Evolutionary conservation across 2,888 invertebrate species (phyloP).

Genomic region (Punctoribates punctum): DNA sequence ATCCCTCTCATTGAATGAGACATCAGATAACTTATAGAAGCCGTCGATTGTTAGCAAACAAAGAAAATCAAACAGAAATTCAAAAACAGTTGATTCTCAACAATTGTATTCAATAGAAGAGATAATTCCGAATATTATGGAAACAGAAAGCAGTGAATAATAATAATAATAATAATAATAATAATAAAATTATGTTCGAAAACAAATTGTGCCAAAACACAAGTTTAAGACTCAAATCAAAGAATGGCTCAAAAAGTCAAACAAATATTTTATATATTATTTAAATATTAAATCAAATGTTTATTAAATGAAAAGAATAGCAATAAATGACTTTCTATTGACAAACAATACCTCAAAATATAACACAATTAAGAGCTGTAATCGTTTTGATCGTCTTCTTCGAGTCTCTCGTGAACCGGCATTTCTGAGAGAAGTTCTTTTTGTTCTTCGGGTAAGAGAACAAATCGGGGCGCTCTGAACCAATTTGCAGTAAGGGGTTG

Average conservation of each 20-base stretch:
- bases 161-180: too few species aligned
- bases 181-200: neutral
- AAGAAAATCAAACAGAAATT: too few species aligned
- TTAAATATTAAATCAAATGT: neutral
- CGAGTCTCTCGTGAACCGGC: conserved; percentile 28
- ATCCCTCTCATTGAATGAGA: neutral
- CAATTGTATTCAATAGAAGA: too few species aligned
- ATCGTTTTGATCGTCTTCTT: conserved; percentile 30
- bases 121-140: neutral
- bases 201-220: neutral
- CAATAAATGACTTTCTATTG: too few species aligned
- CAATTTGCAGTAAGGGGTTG: conserved; percentile 28
- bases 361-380: neutral
- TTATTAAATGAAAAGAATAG: neutral
- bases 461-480: conserved; percentile 33
- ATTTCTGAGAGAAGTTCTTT: conserved; percentile 13
- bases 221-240: too few species aligned
- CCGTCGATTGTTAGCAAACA: neutral
- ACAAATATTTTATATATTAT: neutral
- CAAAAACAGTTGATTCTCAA: too few species aligned
- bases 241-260: too few species aligned
- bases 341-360: too few species aligned
- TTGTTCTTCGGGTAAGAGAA: conserved; percentile 31
- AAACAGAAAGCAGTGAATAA: neutral
- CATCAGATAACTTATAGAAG: neutral